A percentile compares a stretch with the other conserved stretches of the same genome.
Conservation (phyloP, 2,888 invertebrate species). For the Bombylius discolor region DNA sequence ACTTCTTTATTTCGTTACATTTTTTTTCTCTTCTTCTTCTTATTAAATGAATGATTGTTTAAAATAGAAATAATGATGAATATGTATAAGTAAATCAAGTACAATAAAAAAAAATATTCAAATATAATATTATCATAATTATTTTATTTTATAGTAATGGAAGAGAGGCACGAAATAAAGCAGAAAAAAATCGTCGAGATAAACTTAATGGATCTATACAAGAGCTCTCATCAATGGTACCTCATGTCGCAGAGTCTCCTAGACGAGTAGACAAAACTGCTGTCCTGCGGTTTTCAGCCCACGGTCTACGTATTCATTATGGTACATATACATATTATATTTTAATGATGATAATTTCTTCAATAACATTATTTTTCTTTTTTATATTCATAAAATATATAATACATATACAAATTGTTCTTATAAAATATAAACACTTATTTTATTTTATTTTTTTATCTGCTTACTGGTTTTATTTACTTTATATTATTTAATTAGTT, state of each 20-base stretch:
- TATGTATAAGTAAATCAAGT: too few relatives aligned
- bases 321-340: slow-evolving; percentile 22
- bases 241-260: slow-evolving; percentile 69
- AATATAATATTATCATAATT: too few relatives aligned
- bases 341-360: not conserved
- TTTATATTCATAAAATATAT: not conserved
- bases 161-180: slow-evolving; percentile 71
- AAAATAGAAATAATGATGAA: too few relatives aligned
- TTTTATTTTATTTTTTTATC: too few relatives aligned
- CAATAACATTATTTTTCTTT: not conserved
- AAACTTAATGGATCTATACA: slow-evolving; percentile 76
- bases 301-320: slow-evolving; percentile 70
- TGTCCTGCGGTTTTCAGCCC: slow-evolving; percentile 72
- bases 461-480: too few relatives aligned
- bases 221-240: slow-evolving; percentile 67
- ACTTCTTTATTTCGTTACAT: too few relatives aligned
- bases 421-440: not conserved
- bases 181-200: slow-evolving; percentile 83
- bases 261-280: slow-evolving; percentile 85
- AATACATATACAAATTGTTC: not conserved
- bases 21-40: too few relatives aligned
- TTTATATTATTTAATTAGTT: slow-evolving; percentile 23
- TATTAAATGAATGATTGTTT: too few relatives aligned
- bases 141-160: slow-evolving; percentile 40
- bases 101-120: too few relatives aligned